Base-by-base conservation (phyloP, 2,888 invertebrate species). In the Colletes collaris region DNA sequence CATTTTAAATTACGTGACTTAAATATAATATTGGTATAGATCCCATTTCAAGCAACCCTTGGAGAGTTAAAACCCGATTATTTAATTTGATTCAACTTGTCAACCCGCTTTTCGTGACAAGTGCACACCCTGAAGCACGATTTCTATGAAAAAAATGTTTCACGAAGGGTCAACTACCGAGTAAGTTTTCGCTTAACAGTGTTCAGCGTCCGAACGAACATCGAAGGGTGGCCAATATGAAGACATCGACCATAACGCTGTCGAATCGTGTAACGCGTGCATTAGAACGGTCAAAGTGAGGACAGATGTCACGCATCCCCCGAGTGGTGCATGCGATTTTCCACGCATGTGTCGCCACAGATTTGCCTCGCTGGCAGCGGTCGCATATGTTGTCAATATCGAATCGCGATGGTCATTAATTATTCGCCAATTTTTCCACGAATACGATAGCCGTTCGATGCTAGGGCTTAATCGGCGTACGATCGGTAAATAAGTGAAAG, bases 301-400 rank as follows among this genome's bases (percentile, higher is more conserved):
- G 88, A 89, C 90, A 91, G 88, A 88, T 90, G 90, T 88, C 83
- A 79, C 79, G 76, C 82, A 81, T 83, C 84, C 84, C 84, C 74
- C 71, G 62, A 79, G 64, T 56, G 46, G 73, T 79, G 74, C 62
- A 78, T 50, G 65, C 87, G 81, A 90, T 91, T 91, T 87, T 90
- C 84, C 88, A 91, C 91, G 90, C 91, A 91, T 88, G 90, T 89
- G 89, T 86, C 85, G 76, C 83, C 67, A 72, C 79, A 73, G 79
- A 79, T 82, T 76, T 84, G 83, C 86, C 83, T 80, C 78, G 81
- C 72, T 58, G 64, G 67, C 64, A 53, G 63, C 66, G 81, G 84
- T 66, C 85, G 66, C 89, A 87, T 82, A 82, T 88, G 89, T 85
- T 77, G 83, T 82, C 84, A 76, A 86, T 85, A 82, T 68, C 77